Evolutionary conservation across 1,140 invertebrate genomes (phyloP), one percentile per base, ranked within the genome.

Genomic region (Oppia nitens): DNA sequence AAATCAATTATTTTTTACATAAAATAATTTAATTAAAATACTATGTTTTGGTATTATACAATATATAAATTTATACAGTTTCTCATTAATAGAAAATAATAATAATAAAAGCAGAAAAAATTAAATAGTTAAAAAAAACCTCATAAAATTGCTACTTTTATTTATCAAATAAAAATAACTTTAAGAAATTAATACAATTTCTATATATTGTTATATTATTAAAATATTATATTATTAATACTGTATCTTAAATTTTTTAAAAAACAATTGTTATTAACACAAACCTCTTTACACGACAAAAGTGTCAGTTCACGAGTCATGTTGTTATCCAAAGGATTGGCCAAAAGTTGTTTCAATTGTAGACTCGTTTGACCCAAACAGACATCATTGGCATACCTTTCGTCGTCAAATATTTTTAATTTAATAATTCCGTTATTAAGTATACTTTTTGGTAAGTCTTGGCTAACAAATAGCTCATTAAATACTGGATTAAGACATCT

Each of bases 311-410:
- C n/a, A n/a, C n/a, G n/a, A n/a, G n/a, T n/a, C n/a, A n/a, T 40
- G 6, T 40, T 6, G 17, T 40, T 17, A 17, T 40, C 32, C 17
- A 17, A 40, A 40, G 32, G 6, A 17, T 40, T 40, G 17, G 6
- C 32, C 32, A 40, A 40, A n/a, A n/a, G 56, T 29, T 62, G 28
- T 51, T 63, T 62, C 28, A 65, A 48, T 27, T 64, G 62, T 20
- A 66, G 40, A 11, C 26, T 59, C 17, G 64, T 32, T 59, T 68
- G 63, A 28, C 66, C 67, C 12, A 68, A 32, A 40, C 61, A 62
- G n/a, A 58, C 57, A 45, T 68, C 66, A 60, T 68, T 68, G 4
- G 64, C 66, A 55, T 66, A 61, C 52, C 66, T 64, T 57, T 68
- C 66, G n/a, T 62, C 62, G 50, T 68, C 66, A 26, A 63, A 63